These are phyloP conservation scores for Barnardius zonarius DNA, from an alignment of 2,113 vertebrate genomes.

Conservation along the genomic window DNA sequence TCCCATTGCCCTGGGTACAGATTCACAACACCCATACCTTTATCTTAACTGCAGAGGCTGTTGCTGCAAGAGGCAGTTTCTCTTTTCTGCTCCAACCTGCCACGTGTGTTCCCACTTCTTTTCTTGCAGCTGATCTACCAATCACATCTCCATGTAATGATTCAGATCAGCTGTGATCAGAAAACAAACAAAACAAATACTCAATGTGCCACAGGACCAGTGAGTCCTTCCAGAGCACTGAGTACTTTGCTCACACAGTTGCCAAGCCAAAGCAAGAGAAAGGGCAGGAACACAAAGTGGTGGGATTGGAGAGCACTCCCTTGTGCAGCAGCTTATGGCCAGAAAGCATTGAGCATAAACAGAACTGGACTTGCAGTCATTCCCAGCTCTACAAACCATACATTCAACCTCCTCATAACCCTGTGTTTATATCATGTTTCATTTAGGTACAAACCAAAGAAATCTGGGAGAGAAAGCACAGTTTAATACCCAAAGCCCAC, in stretches of 20 bases:
- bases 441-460: not conserved
- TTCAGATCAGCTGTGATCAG: not conserved
- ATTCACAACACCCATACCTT: not conserved
- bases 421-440: not conserved
- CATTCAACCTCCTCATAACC: not conserved
- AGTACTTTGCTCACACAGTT: rapidly evolving
- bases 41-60: not conserved
- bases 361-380: not conserved
- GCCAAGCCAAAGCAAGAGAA: not conserved
- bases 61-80: not conserved
- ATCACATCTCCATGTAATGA: not conserved
- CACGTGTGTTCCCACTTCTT: not conserved
- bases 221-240: not conserved
- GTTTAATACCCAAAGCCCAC: not conserved
- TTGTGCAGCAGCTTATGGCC: not conserved
- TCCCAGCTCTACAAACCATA: not conserved
- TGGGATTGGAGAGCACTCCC: not conserved
- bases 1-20: not conserved
- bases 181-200: not conserved
- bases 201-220: not conserved
- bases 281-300: rapidly evolving
- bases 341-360: not conserved
- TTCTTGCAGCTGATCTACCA: not conserved
- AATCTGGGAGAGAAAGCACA: not conserved
- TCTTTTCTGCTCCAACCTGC: not conserved